These are phyloP conservation scores for Aphaenogaster floridana DNA, from an alignment of 1,140 invertebrate species.

Conservation along the genomic window DNA sequence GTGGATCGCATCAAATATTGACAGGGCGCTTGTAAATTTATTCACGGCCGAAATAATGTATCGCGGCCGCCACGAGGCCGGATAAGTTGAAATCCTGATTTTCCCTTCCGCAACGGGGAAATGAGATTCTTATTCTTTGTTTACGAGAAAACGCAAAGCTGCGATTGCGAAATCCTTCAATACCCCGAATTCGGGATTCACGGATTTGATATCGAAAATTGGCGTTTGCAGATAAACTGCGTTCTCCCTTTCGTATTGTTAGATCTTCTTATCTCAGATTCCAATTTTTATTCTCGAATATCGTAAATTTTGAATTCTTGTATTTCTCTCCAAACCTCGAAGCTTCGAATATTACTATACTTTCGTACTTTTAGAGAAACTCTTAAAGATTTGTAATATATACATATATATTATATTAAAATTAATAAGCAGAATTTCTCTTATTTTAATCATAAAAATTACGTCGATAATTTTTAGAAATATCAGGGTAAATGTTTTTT, in stretches of 20 bases:
- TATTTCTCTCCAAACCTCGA: background rate
- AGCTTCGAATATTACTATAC: background rate
- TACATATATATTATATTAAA: background rate
- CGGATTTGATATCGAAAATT: slow-evolving; percentile 37
- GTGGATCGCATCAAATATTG: slow-evolving; percentile 80
- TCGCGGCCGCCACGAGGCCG: slow-evolving; percentile 59
- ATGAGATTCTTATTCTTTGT: slow-evolving; percentile 33
- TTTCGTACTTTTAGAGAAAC: background rate
- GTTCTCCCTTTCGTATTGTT: background rate
- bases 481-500: background rate
- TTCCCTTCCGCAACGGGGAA: slow-evolving; percentile 10
- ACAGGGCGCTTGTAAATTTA: slow-evolving; percentile 77
- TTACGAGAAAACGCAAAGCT: slow-evolving; percentile 10
- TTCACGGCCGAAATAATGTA: slow-evolving; percentile 76
- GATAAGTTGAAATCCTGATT: slow-evolving; percentile 49
- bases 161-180: slow-evolving; percentile 28
- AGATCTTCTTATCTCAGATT: slow-evolving; percentile 1
- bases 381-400: background rate
- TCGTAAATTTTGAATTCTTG: background rate
- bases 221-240: background rate
- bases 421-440: background rate
- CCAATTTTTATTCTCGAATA: slow-evolving; percentile 37
- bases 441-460: background rate
- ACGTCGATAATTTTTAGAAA: background rate
- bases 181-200: slow-evolving; percentile 6